Base-by-base conservation (phyloP, 53 echinoderm and acorn worm species). In the Temnopleurus reevesii region DNA sequence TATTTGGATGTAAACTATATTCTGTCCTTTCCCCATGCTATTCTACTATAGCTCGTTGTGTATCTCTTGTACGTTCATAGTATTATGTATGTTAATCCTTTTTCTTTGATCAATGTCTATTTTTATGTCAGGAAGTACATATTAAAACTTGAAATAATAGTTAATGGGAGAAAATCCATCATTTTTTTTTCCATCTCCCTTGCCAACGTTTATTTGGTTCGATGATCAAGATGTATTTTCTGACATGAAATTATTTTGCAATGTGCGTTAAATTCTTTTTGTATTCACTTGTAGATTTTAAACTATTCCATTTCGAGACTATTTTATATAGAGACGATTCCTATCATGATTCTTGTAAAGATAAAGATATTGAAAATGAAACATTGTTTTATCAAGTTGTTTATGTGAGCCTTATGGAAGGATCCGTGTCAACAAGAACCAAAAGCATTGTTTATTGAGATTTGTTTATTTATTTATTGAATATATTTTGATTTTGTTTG, bases 201-300 rank as follows among this genome's bases (percentile, higher is more conserved):
- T 58, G 15, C 4, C 34, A 8, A 38, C 41, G 8, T 41, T 3
- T 21, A 7, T n/a, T 41, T 41, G 0, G 38, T 36, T 71, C 23
- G n/a, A 3, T 38, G 6, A 1, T 71, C 1, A 71, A 43, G 8
- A 38, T 71, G 71, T 41, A 41, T 13, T 71, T 71, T 71, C 71
- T 71, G 71, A 41, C 71, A 71, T 71, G 41, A 41, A 38, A 71
- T 71, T 12, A 38, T 19, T 4, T n/a, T 71, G 58, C 58, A 26
- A 0, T 58, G 71, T 71, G 71, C 71, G 2, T 71, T n/a, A n/a
- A 21, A 5, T 0, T 71, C 63, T 63, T 71, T 58, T 71, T 71
- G 71, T 71, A 71, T 71, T 71, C 71, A 71, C 71, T 71, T 71
- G 71, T 71, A 71, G 71, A 71, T 71, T 71, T 41, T 71, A 71